These are phyloP conservation scores for Aix galericulata DNA, from an alignment of 2,113 vertebrate genomes.

Conservation along the genomic window DNA sequence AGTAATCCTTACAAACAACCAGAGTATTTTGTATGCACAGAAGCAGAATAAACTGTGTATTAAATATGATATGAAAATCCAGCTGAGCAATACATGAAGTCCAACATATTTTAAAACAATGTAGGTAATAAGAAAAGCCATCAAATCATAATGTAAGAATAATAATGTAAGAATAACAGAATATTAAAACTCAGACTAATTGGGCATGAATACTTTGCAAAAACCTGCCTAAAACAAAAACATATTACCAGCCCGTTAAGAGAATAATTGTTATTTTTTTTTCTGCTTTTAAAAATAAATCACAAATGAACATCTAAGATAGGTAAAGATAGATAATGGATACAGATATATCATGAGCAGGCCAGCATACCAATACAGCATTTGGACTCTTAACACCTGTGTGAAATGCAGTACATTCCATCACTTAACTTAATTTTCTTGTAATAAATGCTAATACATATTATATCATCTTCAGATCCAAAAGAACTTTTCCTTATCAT, in stretches of 20 bases:
- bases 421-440: not conserved
- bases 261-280: not conserved
- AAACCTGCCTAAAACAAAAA: not conserved
- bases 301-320: not conserved
- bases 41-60: not conserved
- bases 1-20: not conserved
- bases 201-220: not conserved
- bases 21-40: not conserved
- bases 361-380: not conserved
- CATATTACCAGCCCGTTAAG: not conserved
- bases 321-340: not conserved
- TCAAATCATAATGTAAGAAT: not conserved
- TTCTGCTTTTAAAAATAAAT: not conserved
- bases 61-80: not conserved
- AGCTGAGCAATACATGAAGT: not conserved
- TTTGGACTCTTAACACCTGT: rapidly evolving
- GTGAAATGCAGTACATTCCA: not conserved
- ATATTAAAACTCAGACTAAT: not conserved
- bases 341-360: not conserved
- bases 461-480: not conserved
- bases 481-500: not conserved
- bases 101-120: not conserved
- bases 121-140: not conserved
- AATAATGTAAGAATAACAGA: not conserved
- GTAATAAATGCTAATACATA: not conserved